phyloP scores from a whole-genome alignment of 2,888 invertebrate genomes.

The Leptothorax acervorum region DNA sequence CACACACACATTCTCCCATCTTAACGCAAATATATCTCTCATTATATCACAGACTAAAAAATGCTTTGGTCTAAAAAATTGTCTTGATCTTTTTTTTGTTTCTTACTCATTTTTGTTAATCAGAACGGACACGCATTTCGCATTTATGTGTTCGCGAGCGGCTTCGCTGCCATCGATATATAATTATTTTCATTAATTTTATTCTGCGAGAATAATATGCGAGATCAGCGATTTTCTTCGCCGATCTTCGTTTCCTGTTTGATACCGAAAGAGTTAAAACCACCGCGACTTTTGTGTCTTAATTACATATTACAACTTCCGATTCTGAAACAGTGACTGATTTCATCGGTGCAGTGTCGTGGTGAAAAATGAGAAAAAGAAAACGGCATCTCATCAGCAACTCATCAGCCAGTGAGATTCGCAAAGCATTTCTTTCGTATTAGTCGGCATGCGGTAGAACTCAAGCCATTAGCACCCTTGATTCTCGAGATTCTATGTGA shows the following conservation, averaged over 20 bases:
- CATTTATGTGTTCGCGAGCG: background rate
- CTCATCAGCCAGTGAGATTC: slow-evolving; percentile 46
- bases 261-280: background rate
- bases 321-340: background rate
- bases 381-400: slow-evolving; percentile 63
- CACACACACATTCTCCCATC: slow-evolving; percentile 73
- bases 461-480: slow-evolving; percentile 74
- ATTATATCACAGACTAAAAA: slow-evolving; percentile 85
- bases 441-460: slow-evolving; percentile 63
- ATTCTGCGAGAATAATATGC: slow-evolving; percentile 51
- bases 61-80: slow-evolving; percentile 85
- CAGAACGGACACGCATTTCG: slow-evolving; percentile 28
- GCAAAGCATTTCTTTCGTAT: slow-evolving; percentile 63
- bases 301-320: background rate
- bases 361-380: slow-evolving; percentile 34
- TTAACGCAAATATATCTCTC: slow-evolving; percentile 79
- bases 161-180: background rate
- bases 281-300: background rate
- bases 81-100: slow-evolving; percentile 50
- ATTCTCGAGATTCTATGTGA: slow-evolving; percentile 66
- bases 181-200: slow-evolving; percentile 41
- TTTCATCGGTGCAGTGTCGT: background rate
- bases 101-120: slow-evolving; percentile 32
- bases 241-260: background rate
- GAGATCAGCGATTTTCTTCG: slow-evolving; percentile 49